Evolutionary conservation across 2,113 vertebrate genomes (phyloP).

Genomic region (Neodon shergylaensis): DNA sequence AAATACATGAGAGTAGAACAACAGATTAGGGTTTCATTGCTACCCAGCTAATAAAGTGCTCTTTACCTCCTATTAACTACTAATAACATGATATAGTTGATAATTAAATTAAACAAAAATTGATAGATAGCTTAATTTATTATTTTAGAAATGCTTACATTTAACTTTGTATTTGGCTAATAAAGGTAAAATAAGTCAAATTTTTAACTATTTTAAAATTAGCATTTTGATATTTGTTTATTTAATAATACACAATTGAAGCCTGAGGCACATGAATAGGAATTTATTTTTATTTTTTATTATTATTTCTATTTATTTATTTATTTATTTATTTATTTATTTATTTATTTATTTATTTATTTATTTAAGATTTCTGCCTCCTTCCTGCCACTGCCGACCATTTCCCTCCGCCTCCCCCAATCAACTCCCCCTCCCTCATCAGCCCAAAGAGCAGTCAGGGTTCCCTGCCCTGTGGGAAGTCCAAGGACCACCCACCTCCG

Average conservation of each 20-base stretch:
- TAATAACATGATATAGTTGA: not conserved
- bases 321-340: too few species aligned
- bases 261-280: too few species aligned
- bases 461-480: too few species aligned
- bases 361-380: too few species aligned
- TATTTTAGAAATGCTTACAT: not conserved
- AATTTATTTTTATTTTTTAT: not conserved
- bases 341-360: too few species aligned
- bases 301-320: too few species aligned
- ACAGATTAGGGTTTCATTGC: too few species aligned
- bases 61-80: not conserved
- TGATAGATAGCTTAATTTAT: not conserved
- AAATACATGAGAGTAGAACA: not conserved
- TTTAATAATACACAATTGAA: not conserved
- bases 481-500: too few species aligned
- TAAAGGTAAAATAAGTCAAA: not conserved
- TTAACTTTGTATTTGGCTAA: not conserved
- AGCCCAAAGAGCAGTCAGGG: too few species aligned
- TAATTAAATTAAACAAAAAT: not conserved
- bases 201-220: not conserved
- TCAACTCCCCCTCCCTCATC: too few species aligned
- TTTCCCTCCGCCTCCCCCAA: too few species aligned
- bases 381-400: too few species aligned
- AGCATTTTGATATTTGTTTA: not conserved
- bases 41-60: not conserved